Evolutionary conservation across 2,888 invertebrate species (phyloP).

Genomic region (Oligia strigilis): DNA sequence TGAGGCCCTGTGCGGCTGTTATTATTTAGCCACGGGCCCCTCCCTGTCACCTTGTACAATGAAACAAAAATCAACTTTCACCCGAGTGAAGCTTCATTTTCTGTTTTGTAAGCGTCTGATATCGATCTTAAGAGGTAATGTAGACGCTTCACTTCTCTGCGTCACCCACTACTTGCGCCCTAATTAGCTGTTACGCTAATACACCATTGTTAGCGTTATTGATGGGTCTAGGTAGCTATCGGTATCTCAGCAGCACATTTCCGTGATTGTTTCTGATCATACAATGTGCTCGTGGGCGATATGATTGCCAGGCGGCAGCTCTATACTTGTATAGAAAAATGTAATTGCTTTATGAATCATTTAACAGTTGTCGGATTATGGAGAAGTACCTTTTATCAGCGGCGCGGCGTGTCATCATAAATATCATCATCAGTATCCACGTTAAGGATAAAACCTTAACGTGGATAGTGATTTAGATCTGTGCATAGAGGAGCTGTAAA

Average conservation of each 20-base stretch:
- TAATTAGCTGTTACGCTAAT: constrained; percentile 56
- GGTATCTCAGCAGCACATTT: constrained; percentile 62
- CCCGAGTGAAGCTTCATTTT: neutral
- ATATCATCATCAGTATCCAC: too few species aligned
- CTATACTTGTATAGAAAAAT: constrained; percentile 62
- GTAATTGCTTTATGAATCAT: constrained; percentile 69
- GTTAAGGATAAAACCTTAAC: neutral
- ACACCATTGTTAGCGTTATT: constrained; percentile 64
- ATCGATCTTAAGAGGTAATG: neutral
- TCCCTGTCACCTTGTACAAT: neutral
- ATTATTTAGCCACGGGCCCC: too few species aligned
- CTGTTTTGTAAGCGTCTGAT: neutral
- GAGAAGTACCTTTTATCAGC: constrained; percentile 42
- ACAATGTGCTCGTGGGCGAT: constrained; percentile 66
- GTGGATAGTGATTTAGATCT: neutral
- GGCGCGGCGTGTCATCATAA: neutral
- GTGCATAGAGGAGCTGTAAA: neutral
- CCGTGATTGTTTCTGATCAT: constrained; percentile 65
- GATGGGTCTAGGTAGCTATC: constrained; percentile 57
- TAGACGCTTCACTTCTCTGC: constrained; percentile 13
- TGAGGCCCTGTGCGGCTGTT: too few species aligned
- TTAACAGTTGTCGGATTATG: constrained; percentile 57
- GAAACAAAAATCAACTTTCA: neutral
- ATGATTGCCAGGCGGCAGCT: constrained; percentile 65
- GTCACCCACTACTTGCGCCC: constrained; percentile 44